Percentiles rank a stretch among this genome's conserved stretches.
Conservation (phyloP, 53 echinoderm and acorn worm species). For the Henricia sp. region DNA sequence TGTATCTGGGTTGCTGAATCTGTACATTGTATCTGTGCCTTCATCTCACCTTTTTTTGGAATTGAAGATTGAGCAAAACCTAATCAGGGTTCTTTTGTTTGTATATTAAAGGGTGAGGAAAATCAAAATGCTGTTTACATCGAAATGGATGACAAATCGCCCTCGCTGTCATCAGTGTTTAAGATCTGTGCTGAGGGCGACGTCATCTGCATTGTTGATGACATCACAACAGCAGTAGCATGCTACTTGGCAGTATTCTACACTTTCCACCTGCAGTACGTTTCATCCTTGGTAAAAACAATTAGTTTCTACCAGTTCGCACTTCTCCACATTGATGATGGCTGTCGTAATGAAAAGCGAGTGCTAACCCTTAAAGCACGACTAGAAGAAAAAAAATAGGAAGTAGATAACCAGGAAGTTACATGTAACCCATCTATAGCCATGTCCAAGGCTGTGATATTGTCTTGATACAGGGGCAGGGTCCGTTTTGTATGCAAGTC, state of each 20-base stretch:
- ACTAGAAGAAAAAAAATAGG: not conserved
- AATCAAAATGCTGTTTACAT: not conserved
- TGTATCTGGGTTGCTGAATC: too few species aligned
- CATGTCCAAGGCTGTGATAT: too few species aligned
- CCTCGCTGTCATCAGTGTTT: not conserved
- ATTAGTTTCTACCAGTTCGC: not conserved
- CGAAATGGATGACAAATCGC: not conserved
- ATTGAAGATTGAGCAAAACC: too few species aligned
- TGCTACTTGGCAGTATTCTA: not conserved
- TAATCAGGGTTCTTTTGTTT: too few species aligned
- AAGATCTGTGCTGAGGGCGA: not conserved
- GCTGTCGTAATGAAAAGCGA: not conserved
- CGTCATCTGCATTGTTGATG: not conserved
- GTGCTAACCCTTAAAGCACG: not conserved
- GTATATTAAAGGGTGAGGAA: too few species aligned
- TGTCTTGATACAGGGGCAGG: too few species aligned
- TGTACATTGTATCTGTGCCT: too few species aligned
- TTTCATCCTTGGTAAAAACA: not conserved
- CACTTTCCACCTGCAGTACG: not conserved
- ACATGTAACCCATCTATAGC: too few species aligned
- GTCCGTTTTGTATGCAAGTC: too few species aligned
- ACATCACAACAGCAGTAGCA: conserved; percentile 8
- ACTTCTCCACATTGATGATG: not conserved
- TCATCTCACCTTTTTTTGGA: too few species aligned
- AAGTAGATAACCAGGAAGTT: too few species aligned